Conservation (phyloP, 2,113 vertebrate species). For the Sapajus apella region DNA sequence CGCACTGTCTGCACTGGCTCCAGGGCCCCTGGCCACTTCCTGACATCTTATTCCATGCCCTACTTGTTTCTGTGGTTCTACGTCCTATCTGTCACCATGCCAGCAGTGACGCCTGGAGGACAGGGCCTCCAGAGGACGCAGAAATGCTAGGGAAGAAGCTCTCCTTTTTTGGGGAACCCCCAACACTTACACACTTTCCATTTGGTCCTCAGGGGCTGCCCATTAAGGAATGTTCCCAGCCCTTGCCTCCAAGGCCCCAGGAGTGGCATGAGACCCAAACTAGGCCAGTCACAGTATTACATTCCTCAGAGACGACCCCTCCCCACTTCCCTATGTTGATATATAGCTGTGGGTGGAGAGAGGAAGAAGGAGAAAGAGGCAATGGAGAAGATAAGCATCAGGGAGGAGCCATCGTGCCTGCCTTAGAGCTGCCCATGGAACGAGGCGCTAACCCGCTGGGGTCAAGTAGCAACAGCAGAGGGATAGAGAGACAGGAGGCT, state of each 20-base stretch:
- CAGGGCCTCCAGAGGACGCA: neutral
- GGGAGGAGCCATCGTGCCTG: neutral
- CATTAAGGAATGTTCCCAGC: too few relatives aligned
- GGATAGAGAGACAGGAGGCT: neutral
- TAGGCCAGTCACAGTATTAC: fast-evolving
- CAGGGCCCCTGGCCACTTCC: neutral
- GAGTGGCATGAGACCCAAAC: neutral
- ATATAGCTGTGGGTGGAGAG: too few relatives aligned
- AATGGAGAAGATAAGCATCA: neutral
- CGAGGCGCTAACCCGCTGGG: neutral
- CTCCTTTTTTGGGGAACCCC: neutral
- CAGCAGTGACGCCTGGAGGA: neutral
- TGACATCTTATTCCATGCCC: too few relatives aligned
- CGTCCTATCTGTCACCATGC: fast-evolving
- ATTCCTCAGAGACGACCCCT: neutral
- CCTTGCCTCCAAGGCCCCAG: neutral
- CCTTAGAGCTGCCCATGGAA: neutral
- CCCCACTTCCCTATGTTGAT: neutral
- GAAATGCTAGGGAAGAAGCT: neutral
- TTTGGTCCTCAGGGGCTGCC: neutral
- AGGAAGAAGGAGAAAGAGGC: neutral
- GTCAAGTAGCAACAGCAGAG: neutral
- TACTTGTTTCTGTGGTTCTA: neutral
- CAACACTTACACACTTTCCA: neutral
- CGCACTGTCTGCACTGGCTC: fast-evolving